A percentile compares a stretch with the other conserved stretches of the same genome.
phyloP scores from a whole-genome alignment of 2,888 invertebrate species.

The Agonopterix heracliana region DNA sequence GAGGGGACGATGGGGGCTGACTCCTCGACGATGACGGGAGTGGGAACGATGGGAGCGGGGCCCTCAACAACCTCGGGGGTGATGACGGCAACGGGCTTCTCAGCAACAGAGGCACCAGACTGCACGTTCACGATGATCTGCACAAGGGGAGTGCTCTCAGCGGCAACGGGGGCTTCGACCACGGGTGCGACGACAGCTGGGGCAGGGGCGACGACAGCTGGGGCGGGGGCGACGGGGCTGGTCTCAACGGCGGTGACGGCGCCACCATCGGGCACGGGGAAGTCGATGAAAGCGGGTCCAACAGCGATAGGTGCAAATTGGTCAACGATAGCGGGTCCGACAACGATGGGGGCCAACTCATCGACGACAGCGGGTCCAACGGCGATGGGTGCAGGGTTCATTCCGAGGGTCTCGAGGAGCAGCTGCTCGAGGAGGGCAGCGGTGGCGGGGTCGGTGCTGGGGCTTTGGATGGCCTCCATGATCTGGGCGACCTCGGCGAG shows the following conservation, averaged over 20 bases:
- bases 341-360: slow-evolving; percentile 1
- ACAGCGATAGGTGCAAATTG: slow-evolving; percentile 1
- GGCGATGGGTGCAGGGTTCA: slow-evolving; percentile 1
- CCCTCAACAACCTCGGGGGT: slow-evolving; percentile 16
- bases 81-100: slow-evolving; percentile 6
- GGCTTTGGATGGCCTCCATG: slow-evolving; percentile 39
- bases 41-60: slow-evolving; percentile 17
- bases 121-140: slow-evolving; percentile 13
- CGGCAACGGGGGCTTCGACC: slow-evolving; percentile 4
- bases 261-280: slow-evolving; percentile 6
- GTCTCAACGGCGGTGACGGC: slow-evolving; percentile 4
- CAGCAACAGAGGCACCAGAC: slow-evolving; percentile 1
- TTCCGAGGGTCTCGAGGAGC: slow-evolving; percentile 19
- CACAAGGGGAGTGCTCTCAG: slow-evolving; percentile 8
- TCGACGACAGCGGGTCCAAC: slow-evolving; percentile 13
- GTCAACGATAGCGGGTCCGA: slow-evolving; percentile 17
- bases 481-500: slow-evolving; percentile 32
- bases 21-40: slow-evolving; percentile 21
- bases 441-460: slow-evolving; percentile 42
- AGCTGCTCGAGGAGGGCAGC: slow-evolving; percentile 21
- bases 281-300: slow-evolving; percentile 13
- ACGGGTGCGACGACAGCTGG: slow-evolving; percentile 4
- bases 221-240: slow-evolving; percentile 7
- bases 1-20: slow-evolving; percentile 19
- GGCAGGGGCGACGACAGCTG: slow-evolving; percentile 7